Conservation (phyloP, 2,113 vertebrate species). For the Lonchura striata region DNA sequence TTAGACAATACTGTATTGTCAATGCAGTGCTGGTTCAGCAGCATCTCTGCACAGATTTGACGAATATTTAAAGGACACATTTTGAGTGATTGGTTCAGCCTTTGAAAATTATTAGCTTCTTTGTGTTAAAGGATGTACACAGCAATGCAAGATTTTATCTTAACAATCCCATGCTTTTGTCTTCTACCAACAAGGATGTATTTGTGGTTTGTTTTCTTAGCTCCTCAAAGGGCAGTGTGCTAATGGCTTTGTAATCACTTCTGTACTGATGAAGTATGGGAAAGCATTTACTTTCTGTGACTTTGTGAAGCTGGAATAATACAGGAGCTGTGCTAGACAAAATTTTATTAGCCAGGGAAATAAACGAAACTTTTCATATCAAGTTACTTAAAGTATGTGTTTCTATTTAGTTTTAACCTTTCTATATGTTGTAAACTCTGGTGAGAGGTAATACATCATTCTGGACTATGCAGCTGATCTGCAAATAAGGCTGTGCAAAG, state of each 20-base stretch:
- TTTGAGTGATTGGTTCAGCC: constrained; percentile 63
- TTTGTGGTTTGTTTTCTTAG: constrained; percentile 4
- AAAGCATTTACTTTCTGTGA: constrained; percentile 7
- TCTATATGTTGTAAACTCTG: neutral
- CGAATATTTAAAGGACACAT: constrained; percentile 68
- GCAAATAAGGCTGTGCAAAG: constrained; percentile 6
- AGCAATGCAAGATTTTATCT: constrained; percentile 54
- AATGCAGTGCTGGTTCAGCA: constrained; percentile 68
- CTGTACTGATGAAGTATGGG: constrained; percentile 1
- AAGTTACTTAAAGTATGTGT: neutral
- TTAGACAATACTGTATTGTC: constrained; percentile 66
- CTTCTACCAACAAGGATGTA: constrained; percentile 17
- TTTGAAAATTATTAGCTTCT: constrained; percentile 60
- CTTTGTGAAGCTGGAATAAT: neutral
- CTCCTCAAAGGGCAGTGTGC: constrained; percentile 23
- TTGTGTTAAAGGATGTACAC: constrained; percentile 58
- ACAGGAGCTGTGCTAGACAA: neutral
- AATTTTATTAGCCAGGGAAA: constrained; percentile 23
- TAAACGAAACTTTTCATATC: neutral
- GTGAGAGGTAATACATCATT: neutral
- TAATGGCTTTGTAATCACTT: constrained; percentile 46
- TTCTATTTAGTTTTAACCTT: neutral
- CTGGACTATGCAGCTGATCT: neutral
- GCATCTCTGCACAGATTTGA: constrained; percentile 58
- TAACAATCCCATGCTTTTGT: constrained; percentile 41